These are phyloP conservation scores for Drosophila aldrichi DNA, from an alignment of 2,888 invertebrate species.

Conservation along the genomic window DNA sequence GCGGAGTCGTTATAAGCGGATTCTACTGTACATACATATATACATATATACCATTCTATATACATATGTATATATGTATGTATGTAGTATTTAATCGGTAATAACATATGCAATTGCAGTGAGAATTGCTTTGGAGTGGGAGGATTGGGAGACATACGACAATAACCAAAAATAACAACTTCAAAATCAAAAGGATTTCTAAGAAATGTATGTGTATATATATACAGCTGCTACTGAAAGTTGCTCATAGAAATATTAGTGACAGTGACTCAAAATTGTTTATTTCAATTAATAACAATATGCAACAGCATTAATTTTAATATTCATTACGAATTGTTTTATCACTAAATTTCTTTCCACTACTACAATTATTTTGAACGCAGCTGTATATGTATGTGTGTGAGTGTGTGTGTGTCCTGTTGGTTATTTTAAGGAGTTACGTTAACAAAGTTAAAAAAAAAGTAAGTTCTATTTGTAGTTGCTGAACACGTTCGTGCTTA, in stretches of 20 bases:
- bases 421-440: neutral
- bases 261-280: no score
- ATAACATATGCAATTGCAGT: slow-evolving; percentile 20
- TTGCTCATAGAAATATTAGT: no score
- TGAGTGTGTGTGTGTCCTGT: slow-evolving; percentile 1
- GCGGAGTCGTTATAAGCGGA: no score
- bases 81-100: neutral
- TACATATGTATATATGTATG: slow-evolving; percentile 2
- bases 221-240: no score
- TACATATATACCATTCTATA: neutral
- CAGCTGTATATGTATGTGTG: neutral
- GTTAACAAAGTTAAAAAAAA: slow-evolving; percentile 22
- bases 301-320: no score
- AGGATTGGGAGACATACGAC: neutral
- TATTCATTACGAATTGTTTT: no score
- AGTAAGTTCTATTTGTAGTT: slow-evolving; percentile 35
- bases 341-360: no score
- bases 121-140: slow-evolving; percentile 15
- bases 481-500: slow-evolving; percentile 61
- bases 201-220: no score
- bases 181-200: neutral
- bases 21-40: no score
- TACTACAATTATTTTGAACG: no score
- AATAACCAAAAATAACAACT: neutral
- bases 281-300: no score